Conservation (phyloP, 2,888 invertebrate species). For the Spisula solida region DNA sequence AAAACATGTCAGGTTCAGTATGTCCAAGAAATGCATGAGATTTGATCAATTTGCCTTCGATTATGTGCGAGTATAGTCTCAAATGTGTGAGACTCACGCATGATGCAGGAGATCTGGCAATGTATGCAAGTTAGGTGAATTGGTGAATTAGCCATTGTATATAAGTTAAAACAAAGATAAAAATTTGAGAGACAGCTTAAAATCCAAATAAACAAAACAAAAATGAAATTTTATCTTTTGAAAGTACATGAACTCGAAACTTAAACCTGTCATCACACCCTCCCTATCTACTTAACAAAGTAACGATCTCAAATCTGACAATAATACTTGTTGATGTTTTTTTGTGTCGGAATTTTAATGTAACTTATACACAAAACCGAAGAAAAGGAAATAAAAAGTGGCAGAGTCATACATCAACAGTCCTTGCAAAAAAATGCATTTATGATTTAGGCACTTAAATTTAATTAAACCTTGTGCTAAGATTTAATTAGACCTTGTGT, state of each 20-base stretch:
- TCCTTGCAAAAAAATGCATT: background rate
- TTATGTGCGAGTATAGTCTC: too few relatives aligned
- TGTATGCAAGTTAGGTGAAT: too few relatives aligned
- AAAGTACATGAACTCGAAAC: background rate
- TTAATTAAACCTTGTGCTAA: background rate
- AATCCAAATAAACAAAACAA: too few relatives aligned
- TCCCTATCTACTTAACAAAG: background rate
- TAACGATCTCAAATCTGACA: background rate
- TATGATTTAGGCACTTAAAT: background rate
- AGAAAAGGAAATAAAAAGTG: background rate
- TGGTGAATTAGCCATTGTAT: too few relatives aligned
- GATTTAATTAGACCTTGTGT: background rate
- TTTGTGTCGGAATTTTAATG: background rate
- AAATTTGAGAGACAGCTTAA: too few relatives aligned
- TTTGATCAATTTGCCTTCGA: too few relatives aligned
- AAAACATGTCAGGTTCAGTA: too few relatives aligned
- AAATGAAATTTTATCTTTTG: too few relatives aligned
- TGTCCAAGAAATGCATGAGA: too few relatives aligned
- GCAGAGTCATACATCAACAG: background rate
- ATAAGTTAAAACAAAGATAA: too few relatives aligned
- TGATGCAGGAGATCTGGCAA: too few relatives aligned
- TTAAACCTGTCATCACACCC: background rate
- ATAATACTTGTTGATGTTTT: background rate
- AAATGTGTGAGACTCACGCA: too few relatives aligned
- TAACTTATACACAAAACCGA: constrained; percentile 14